These are phyloP conservation scores for Aphidius ervi DNA, from an alignment of 1,140 invertebrate species.

Conservation along the genomic window DNA sequence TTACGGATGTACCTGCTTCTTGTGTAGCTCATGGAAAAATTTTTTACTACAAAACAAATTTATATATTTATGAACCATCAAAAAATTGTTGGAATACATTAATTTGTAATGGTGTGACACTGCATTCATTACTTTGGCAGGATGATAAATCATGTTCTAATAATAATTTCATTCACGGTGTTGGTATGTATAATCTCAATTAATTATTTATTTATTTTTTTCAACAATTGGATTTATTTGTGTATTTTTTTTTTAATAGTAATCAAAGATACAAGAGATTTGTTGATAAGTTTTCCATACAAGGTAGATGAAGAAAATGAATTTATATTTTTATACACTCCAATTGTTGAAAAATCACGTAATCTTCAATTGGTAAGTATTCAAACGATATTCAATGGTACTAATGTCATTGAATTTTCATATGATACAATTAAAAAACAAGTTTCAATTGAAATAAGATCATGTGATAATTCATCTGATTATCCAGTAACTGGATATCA, in stretches of 20 bases:
- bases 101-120: background rate
- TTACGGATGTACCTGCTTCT: conserved; percentile 26
- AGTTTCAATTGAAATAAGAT: conserved; percentile 12
- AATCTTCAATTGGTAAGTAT: no score
- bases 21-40: conserved; percentile 27
- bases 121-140: conserved; percentile 15
- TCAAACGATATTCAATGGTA: no score
- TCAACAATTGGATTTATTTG: no score
- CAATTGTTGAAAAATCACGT: no score
- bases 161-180: conserved; percentile 14
- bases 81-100: conserved; percentile 19
- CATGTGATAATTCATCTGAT: background rate
- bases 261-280: no score
- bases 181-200: conserved; percentile 2
- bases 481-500: background rate
- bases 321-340: no score
- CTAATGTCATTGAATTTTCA: no score
- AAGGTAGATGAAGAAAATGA: no score
- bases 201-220: no score
- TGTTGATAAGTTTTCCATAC: no score
- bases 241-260: no score
- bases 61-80: conserved; percentile 26
- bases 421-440: no score
- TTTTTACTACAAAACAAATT: conserved; percentile 20
- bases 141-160: conserved; percentile 10